These are phyloP conservation scores for Cottoperca gobio DNA, from an alignment of 2,797 vertebrate species.

Conservation along the genomic window DNA sequence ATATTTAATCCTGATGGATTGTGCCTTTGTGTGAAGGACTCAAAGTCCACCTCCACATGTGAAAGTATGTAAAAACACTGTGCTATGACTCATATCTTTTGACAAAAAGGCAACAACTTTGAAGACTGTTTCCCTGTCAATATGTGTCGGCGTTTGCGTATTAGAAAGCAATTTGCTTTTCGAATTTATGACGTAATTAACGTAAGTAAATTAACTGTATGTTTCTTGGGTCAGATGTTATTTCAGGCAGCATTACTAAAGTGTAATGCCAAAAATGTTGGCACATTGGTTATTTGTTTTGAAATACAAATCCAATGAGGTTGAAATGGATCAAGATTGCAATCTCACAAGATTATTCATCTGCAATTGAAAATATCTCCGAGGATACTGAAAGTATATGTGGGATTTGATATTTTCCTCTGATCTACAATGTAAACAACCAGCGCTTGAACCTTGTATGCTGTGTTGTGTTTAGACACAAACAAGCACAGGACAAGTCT, in stretches of 20 bases:
- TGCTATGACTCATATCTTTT: no score
- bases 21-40: neutral
- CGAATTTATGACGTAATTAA: no score
- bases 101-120: no score
- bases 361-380: conserved; percentile 14
- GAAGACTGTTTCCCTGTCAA: no score
- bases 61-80: no score
- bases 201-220: neutral
- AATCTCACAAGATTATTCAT: conserved; percentile 6
- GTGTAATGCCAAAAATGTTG: neutral
- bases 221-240: neutral
- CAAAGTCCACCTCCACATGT: no score
- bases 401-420: conserved; percentile 6
- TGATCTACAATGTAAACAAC: conserved; percentile 32
- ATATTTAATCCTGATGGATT: neutral
- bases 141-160: no score
- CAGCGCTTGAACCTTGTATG: conserved; percentile 10
- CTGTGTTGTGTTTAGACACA: conserved; percentile 19
- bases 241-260: conserved; percentile 2
- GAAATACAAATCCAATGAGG: conserved; percentile 15
- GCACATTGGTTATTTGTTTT: neutral
- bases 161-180: no score
- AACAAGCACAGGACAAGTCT: conserved; percentile 20
- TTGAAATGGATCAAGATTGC: conserved; percentile 5
- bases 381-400: conserved; percentile 10